These are phyloP conservation scores for Drosophila hamatofila DNA, from an alignment of 2,888 invertebrate genomes.

Conservation along the genomic window DNA sequence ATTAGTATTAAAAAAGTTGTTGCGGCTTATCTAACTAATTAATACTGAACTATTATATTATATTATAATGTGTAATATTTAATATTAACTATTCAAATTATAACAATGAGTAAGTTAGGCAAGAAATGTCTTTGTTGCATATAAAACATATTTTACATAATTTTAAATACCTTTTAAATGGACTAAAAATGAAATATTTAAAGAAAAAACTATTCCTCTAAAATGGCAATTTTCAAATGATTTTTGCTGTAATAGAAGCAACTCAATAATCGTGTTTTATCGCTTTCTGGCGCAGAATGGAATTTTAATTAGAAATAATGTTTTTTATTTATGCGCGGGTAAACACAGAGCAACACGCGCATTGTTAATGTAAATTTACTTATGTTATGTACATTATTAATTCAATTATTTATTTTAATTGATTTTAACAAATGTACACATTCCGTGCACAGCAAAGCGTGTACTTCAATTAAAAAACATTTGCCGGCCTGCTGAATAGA, in stretches of 20 bases:
- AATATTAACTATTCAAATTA: too few relatives aligned
- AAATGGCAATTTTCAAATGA: neutral
- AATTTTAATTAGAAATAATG: constrained; percentile 72
- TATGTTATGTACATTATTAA: constrained; percentile 31
- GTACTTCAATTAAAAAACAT: constrained; percentile 1
- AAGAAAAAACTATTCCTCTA: neutral
- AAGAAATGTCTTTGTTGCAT: too few relatives aligned
- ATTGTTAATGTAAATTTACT: constrained; percentile 18
- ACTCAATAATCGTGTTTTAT: constrained; percentile 17
- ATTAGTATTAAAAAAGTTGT: too few relatives aligned
- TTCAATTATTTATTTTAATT: constrained; percentile 67
- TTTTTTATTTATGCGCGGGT: constrained; percentile 15
- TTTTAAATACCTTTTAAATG: too few relatives aligned
- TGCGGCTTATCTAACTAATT: too few relatives aligned
- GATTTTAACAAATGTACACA: constrained; percentile 43
- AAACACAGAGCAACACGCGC: neutral
- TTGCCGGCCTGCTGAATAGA: neutral
- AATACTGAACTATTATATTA: too few relatives aligned
- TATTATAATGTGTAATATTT: too few relatives aligned
- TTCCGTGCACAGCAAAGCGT: constrained; percentile 9
- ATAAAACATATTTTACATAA: too few relatives aligned
- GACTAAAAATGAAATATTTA: neutral
- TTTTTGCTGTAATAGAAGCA: neutral
- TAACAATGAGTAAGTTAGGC: too few relatives aligned
- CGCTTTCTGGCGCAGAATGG: constrained; percentile 31